Evolutionary conservation across 2,113 vertebrate genomes (phyloP), one percentile per base, ranked within the genome.

Genomic region (Riparia riparia): DNA sequence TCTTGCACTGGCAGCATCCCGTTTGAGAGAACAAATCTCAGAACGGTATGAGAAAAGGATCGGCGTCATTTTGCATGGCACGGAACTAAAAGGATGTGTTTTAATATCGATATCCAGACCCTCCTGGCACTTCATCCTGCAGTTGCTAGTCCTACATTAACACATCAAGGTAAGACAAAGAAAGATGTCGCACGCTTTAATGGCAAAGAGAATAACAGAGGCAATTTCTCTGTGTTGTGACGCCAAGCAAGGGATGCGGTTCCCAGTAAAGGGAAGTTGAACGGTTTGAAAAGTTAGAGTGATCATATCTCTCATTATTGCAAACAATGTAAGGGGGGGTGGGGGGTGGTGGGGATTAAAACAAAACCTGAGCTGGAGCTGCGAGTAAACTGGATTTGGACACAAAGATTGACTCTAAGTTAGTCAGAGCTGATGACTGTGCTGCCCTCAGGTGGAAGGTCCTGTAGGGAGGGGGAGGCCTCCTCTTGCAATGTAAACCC

Each of bases 401-500:
- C 83, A 89, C 53, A 42, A 91, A 92, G 31, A 69, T 58, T 86
- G 71, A 74, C 68, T 83, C 69, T 20, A 76, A 86, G 26, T 92
- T 83, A 31, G 42, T 77, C 57, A 45, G 88, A 94, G 84, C 45
- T 79, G 74, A 82, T 90, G 89, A 50, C 60, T 85, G 82, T 94
- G 77, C 85, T 96, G 93, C 93, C 91, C 96, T 96, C 96, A 96
- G 95, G 94, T 95, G 95, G 93, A 96, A 69, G 45, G 71, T 86
- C 72, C 66, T 65, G 71, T 72, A 19, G 34, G 64, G 89, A 87
- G 93, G 91, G 71, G 57, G 53, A 81, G 64, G 82, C 39, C 87
- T 83, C 60, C 85, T 14, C 39, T 86, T 58, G 7, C 7, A 45
- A 16, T 5, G 31, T 21, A 29, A 80, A 69, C 25, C 12, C 89